These are phyloP conservation scores for Sparidentex hasta DNA, from an alignment of 2,797 vertebrate species.

Conservation along the genomic window DNA sequence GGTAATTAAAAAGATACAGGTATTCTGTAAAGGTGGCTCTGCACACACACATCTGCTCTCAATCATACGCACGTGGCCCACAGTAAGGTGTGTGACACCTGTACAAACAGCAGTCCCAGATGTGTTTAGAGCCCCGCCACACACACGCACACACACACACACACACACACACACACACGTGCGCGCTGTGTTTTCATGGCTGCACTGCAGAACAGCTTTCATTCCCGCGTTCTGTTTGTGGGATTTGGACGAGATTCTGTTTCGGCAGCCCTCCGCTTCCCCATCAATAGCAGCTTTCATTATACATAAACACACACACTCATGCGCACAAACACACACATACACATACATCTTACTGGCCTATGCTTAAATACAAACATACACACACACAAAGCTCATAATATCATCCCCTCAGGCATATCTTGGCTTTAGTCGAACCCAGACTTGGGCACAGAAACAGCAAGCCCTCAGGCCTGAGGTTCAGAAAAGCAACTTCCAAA, in stretches of 20 bases:
- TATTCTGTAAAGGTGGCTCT: not conserved
- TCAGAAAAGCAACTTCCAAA: conserved; percentile 40
- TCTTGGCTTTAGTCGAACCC: conserved; percentile 51
- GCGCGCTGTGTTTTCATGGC: conserved; percentile 7
- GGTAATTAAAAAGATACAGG: conserved; percentile 16
- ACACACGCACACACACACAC: conserved; percentile 14
- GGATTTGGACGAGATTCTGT: conserved; percentile 69
- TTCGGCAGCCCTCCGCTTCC: conserved; percentile 38
- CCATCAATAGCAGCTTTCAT: conserved; percentile 78
- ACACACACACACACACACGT: conserved; percentile 5
- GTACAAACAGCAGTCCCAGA: conserved; percentile 60
- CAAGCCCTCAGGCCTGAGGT: conserved; percentile 40
- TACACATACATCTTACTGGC: conserved; percentile 8
- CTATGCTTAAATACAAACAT: conserved; percentile 30
- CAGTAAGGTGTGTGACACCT: conserved; percentile 54
- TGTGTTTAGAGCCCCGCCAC: conserved; percentile 14
- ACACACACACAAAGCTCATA: conserved; percentile 15
- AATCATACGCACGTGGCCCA: conserved; percentile 12
- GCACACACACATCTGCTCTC: conserved; percentile 17
- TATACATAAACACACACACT: conserved; percentile 24
- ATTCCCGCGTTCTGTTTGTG: conserved; percentile 69
- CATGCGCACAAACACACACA: conserved; percentile 23
- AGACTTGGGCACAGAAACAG: conserved; percentile 41
- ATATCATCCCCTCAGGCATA: conserved; percentile 42
- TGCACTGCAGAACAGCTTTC: conserved; percentile 51